phyloP scores from a whole-genome alignment of 1,140 invertebrate species.

The Probaryconus sp. region DNA sequence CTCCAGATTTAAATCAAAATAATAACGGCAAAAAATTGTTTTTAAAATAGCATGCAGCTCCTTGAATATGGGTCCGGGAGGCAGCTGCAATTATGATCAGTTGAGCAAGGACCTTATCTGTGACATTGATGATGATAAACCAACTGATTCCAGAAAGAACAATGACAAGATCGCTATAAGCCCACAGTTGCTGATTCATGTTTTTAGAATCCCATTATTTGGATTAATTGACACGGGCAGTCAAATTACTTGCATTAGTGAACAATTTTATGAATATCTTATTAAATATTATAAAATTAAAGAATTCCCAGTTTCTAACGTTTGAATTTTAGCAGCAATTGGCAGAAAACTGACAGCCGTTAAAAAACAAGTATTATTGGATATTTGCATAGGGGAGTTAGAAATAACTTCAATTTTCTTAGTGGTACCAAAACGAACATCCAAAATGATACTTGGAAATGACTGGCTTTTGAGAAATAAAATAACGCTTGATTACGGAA shows the following conservation, averaged over 20 bases:
- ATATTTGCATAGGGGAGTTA: background rate
- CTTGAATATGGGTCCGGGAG: background rate
- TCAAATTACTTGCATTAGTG: slow-evolving; percentile 7
- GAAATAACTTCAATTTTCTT: no score
- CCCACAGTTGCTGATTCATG: background rate
- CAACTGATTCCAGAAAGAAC: background rate
- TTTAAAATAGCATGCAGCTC: background rate
- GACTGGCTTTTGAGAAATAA: no score
- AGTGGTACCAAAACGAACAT: no score
- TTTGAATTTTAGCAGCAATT: background rate
- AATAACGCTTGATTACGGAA: no score
- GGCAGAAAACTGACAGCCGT: background rate
- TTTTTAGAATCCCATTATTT: background rate
- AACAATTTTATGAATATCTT: slow-evolving; percentile 6
- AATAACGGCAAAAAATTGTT: background rate
- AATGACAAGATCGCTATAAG: slow-evolving; percentile 1
- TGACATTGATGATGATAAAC: background rate
- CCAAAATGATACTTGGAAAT: no score
- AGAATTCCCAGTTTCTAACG: background rate
- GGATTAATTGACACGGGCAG: no score
- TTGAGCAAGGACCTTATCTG: slow-evolving; percentile 1
- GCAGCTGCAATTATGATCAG: slow-evolving; percentile 8
- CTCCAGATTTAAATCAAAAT: background rate
- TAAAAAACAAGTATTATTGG: background rate
- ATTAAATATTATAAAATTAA: background rate